phyloP scores from a whole-genome alignment of 1,140 invertebrate species.

The Zaprionus camerounensis region DNA sequence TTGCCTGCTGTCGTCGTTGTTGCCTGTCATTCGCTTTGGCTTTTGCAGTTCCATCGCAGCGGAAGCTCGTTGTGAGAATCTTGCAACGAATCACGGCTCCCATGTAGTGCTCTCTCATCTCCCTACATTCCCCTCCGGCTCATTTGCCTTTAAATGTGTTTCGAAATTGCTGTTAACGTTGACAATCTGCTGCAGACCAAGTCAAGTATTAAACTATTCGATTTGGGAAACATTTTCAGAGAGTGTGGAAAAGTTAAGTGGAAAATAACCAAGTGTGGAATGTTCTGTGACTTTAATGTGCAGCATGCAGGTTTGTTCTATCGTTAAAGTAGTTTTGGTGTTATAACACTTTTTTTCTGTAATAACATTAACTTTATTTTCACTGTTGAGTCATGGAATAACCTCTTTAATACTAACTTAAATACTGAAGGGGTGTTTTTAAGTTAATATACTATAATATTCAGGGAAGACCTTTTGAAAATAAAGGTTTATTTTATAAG shows the following conservation, averaged over 20 bases:
- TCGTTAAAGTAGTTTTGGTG: no score
- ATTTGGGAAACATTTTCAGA: not conserved
- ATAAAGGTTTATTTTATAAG: no score
- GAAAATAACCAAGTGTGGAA: not conserved
- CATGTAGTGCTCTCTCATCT: not conserved
- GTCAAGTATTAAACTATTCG: slow-evolving; percentile 9
- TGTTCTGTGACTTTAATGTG: not conserved
- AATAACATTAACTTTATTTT: no score
- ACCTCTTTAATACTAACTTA: no score
- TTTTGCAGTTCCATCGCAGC: slow-evolving; percentile 35
- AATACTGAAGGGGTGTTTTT: no score
- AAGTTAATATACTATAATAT: no score
- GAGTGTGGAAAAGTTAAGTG: not conserved
- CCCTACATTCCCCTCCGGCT: not conserved
- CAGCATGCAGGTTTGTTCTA: no score
- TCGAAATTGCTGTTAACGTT: slow-evolving; percentile 45
- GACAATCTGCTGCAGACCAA: slow-evolving; percentile 34
- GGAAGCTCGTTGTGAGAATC: slow-evolving; percentile 70
- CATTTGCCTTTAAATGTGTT: slow-evolving; percentile 50
- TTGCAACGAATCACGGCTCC: slow-evolving; percentile 37
- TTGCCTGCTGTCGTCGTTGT: slow-evolving; percentile 17
- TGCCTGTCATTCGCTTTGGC: slow-evolving; percentile 12
- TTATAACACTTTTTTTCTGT: no score
- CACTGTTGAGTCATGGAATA: no score
- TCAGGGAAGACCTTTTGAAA: no score